Conservation (phyloP, 1,140 invertebrate genomes). For the Heliothis subflexa region DNA sequence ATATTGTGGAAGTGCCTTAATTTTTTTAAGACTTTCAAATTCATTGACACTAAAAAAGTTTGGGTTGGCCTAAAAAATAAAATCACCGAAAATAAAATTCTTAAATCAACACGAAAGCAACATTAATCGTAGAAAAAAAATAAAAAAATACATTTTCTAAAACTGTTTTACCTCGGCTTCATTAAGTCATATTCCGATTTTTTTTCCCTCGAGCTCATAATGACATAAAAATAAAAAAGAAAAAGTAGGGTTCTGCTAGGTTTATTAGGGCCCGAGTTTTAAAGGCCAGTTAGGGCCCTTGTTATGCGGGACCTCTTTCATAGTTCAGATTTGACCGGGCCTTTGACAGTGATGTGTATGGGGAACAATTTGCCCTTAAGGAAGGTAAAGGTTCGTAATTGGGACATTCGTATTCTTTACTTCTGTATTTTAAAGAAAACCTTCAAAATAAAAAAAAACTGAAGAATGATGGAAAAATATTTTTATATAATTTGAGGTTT, state of each 20-base stretch:
- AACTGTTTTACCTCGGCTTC: constrained; percentile 1
- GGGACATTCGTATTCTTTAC: too few relatives aligned
- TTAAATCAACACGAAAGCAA: background rate
- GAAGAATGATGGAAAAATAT: too few relatives aligned
- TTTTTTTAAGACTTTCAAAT: too few relatives aligned
- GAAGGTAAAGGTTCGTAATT: too few relatives aligned
- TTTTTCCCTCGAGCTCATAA: constrained; percentile 2
- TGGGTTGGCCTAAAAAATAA: background rate
- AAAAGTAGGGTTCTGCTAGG: constrained; percentile 21
- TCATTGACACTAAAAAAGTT: background rate
- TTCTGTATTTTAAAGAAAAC: too few relatives aligned
- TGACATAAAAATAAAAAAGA: constrained; percentile 39
- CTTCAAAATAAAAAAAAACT: too few relatives aligned
- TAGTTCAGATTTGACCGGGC: constrained; percentile 15
- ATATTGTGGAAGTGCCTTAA: too few relatives aligned
- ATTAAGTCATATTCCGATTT: constrained; percentile 18
- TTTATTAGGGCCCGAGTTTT: constrained; percentile 36
- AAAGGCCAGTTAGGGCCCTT: constrained; percentile 16
- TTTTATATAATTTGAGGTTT: too few relatives aligned
- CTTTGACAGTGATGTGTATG: constrained; percentile 15
- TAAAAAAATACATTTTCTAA: background rate
- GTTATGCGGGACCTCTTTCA: constrained; percentile 35
- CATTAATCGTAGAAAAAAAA: background rate
- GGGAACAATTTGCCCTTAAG: background rate
- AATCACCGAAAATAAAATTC: background rate